phyloP scores from a whole-genome alignment of 2,113 vertebrate species.

The Syngnathus floridae region DNA sequence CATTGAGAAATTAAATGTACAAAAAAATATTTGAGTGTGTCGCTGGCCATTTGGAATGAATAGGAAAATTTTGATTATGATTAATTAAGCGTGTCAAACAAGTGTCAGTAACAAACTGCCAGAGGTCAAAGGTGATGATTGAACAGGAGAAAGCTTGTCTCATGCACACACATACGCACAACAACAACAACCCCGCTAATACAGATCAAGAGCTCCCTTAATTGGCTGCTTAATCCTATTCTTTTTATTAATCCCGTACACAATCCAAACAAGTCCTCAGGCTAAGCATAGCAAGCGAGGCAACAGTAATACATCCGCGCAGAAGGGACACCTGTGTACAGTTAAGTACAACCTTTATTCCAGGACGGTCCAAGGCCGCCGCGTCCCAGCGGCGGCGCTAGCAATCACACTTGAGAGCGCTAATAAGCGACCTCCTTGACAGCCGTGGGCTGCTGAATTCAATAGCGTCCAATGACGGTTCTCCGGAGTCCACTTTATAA shows the following conservation, averaged over 20 bases:
- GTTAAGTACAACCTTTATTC: conserved; percentile 12
- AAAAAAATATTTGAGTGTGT: too few relatives aligned
- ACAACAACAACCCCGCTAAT: conserved; percentile 33
- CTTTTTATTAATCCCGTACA: conserved; percentile 62
- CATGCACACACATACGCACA: conserved; percentile 10
- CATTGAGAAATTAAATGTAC: too few relatives aligned
- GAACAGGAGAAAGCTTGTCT: background rate
- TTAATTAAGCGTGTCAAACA: too few relatives aligned
- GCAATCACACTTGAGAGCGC: conserved; percentile 20
- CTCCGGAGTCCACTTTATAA: background rate
- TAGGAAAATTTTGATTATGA: too few relatives aligned
- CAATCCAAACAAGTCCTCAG: conserved; percentile 56
- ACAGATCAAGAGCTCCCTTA: conserved; percentile 62
- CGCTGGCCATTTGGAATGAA: too few relatives aligned
- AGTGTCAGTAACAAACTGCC: too few relatives aligned
- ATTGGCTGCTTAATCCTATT: conserved; percentile 71
- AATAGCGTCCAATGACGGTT: background rate
- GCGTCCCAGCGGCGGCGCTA: background rate
- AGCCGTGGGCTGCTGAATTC: conserved; percentile 14
- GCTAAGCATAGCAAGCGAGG: conserved; percentile 25
- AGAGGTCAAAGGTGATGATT: background rate
- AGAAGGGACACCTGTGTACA: conserved; percentile 27
- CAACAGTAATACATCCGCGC: conserved; percentile 36
- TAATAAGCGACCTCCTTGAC: conserved; percentile 22
- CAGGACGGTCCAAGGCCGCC: conserved; percentile 35